A percentile compares a stretch with the other conserved stretches of the same genome.
Conservation (phyloP, 2,113 vertebrate species). For the Serilophus lunatus region DNA sequence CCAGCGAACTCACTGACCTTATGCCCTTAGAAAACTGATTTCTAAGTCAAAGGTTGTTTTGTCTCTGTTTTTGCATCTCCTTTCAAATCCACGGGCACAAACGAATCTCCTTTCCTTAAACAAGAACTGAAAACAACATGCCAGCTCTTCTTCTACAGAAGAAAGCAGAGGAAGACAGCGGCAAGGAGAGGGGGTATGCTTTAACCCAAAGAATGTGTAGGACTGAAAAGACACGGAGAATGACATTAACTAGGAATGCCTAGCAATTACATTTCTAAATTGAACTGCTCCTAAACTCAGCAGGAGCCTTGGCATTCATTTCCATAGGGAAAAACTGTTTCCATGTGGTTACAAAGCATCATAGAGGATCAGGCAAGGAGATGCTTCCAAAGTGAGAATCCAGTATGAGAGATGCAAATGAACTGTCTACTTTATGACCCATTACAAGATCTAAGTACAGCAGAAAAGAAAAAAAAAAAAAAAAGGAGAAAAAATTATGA, state of each 20-base stretch:
- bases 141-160: background rate
- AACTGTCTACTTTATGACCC: background rate
- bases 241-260: fast-evolving
- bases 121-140: background rate
- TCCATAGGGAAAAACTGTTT: background rate
- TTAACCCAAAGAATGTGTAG: background rate
- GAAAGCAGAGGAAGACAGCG: background rate
- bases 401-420: background rate
- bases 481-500: fast-evolving
- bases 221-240: background rate
- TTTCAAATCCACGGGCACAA: background rate
- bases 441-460: background rate
- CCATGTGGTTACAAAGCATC: background rate
- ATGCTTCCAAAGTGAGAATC: background rate
- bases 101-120: background rate
- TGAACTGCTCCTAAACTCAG: background rate
- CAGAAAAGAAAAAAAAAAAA: background rate
- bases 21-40: background rate
- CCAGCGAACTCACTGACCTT: background rate
- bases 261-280: background rate
- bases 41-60: background rate
- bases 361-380: background rate
- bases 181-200: background rate
- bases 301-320: background rate
- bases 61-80: background rate